phyloP scores from a whole-genome alignment of 2,797 vertebrate genomes.

The Craterocephalus amniculus region DNA sequence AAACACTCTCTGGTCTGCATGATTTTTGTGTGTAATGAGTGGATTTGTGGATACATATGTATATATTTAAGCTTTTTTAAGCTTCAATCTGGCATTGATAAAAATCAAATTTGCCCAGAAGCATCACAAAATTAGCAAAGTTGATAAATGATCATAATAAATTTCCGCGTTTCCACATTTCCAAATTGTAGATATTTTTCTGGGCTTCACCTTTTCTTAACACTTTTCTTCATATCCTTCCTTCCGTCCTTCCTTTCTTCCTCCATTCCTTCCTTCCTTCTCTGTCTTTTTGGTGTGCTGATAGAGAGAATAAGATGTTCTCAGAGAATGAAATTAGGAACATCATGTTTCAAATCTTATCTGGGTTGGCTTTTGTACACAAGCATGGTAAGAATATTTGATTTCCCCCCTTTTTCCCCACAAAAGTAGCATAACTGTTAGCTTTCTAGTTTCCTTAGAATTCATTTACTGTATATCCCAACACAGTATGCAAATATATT shows the following conservation, averaged over 20 bases:
- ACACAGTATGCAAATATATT: not conserved
- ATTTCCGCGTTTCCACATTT: slow-evolving; percentile 43
- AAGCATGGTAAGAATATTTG: slow-evolving; percentile 81
- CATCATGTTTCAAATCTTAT: slow-evolving; percentile 84
- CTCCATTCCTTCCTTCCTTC: slow-evolving; percentile 49
- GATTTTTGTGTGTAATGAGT: slow-evolving; percentile 25
- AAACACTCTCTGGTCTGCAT: slow-evolving; percentile 30
- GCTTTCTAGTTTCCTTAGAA: slow-evolving; percentile 26
- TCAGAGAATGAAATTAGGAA: slow-evolving; percentile 87
- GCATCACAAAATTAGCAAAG: not conserved
- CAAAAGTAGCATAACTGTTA: slow-evolving; percentile 21
- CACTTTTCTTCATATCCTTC: slow-evolving; percentile 43
- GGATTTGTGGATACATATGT: slow-evolving; percentile 60
- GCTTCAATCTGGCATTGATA: not conserved
- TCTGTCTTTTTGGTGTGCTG: slow-evolving; percentile 43
- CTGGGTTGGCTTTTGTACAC: slow-evolving; percentile 85
- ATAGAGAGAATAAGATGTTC: slow-evolving; percentile 85
- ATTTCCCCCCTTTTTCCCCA: slow-evolving; percentile 22
- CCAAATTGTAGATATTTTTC: slow-evolving; percentile 27
- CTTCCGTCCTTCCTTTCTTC: slow-evolving; percentile 49
- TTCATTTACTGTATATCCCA: slow-evolving; percentile 20
- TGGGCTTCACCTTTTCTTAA: slow-evolving; percentile 29
- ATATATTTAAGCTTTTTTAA: not conserved
- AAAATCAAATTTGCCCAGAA: not conserved
- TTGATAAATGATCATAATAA: not conserved